phyloP scores from a whole-genome alignment of 2,888 invertebrate genomes.

The Altica lythri region DNA sequence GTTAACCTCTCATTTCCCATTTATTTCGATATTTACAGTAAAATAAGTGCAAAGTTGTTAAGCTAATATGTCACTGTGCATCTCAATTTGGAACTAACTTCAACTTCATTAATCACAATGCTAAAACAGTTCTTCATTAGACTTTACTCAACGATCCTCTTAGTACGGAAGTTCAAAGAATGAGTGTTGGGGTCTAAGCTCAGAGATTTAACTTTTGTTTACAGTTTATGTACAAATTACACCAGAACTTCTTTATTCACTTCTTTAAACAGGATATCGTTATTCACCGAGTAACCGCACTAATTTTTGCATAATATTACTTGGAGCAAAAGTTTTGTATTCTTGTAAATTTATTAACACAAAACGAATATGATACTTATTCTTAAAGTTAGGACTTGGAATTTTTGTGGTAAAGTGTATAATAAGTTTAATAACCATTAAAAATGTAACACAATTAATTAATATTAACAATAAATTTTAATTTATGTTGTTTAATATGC shows the following conservation, averaged over 20 bases:
- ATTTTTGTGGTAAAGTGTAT: too few relatives aligned
- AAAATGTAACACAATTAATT: too few relatives aligned
- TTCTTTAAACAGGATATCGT: slow-evolving; percentile 18
- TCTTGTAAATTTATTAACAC: too few relatives aligned
- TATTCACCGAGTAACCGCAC: slow-evolving; percentile 7
- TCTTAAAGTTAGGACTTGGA: too few relatives aligned
- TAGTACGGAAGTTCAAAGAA: background rate
- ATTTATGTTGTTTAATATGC: too few relatives aligned
- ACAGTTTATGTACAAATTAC: slow-evolving; percentile 18
- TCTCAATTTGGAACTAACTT: slow-evolving; percentile 1
- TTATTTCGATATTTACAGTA: background rate
- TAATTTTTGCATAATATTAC: slow-evolving; percentile 15
- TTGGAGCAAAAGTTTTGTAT: too few relatives aligned
- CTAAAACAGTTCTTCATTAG: background rate
- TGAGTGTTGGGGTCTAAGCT: background rate
- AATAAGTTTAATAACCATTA: too few relatives aligned
- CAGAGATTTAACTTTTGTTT: slow-evolving; percentile 9
- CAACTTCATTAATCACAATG: background rate
- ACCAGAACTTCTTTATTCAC: slow-evolving; percentile 13
- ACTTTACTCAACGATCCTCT: background rate
- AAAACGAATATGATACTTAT: too few relatives aligned
- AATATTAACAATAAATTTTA: too few relatives aligned
- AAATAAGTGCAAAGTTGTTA: background rate
- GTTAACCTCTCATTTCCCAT: too few relatives aligned
- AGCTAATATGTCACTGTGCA: background rate